These are phyloP conservation scores for Aegotheles bennettii DNA, from an alignment of 2,113 vertebrate genomes.

Conservation along the genomic window DNA sequence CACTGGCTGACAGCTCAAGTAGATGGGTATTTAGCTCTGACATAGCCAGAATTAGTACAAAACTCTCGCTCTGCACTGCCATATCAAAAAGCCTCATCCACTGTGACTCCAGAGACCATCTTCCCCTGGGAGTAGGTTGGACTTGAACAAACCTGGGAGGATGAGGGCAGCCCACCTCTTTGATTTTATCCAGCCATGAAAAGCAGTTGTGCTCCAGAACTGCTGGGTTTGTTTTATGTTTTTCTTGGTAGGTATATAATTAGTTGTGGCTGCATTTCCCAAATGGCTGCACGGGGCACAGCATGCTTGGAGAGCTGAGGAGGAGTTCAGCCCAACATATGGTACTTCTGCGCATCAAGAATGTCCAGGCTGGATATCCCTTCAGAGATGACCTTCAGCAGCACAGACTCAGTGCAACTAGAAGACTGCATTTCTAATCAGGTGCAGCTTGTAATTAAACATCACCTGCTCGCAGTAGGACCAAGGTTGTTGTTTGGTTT, in stretches of 20 bases:
- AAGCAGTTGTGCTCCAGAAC: not conserved
- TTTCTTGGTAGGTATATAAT: not conserved
- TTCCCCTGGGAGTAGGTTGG: not conserved
- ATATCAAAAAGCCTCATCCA: not conserved
- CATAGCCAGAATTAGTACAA: not conserved
- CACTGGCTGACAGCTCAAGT: not conserved
- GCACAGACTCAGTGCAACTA: not conserved
- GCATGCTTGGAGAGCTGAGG: not conserved
- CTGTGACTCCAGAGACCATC: not conserved
- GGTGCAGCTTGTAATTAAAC: not conserved
- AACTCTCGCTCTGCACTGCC: not conserved
- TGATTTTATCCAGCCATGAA: not conserved
- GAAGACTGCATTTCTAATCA: not conserved
- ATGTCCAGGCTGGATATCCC: not conserved
- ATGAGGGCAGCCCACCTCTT: not conserved
- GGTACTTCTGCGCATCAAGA: not conserved
- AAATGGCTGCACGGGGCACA: not conserved
- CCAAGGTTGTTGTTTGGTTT: not conserved
- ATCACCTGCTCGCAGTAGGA: not conserved
- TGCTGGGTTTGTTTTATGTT: not conserved
- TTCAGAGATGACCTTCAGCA: not conserved
- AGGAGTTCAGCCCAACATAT: not conserved
- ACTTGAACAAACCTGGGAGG: not conserved
- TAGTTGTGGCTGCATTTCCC: not conserved
- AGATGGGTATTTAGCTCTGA: conserved; percentile 9